These are phyloP conservation scores for Spermophilus dauricus DNA, from an alignment of 2,113 vertebrate genomes.

Conservation along the genomic window DNA sequence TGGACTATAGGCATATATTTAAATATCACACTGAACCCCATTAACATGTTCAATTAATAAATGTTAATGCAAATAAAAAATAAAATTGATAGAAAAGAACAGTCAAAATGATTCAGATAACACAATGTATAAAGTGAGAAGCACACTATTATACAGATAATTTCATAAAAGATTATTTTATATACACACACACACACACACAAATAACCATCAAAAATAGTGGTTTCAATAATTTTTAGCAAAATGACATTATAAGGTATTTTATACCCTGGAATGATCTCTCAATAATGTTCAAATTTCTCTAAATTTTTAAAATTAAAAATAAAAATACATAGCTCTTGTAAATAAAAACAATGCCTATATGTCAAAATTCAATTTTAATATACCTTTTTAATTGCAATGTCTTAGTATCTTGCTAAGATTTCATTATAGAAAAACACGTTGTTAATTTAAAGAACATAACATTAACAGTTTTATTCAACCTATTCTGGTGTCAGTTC, in stretches of 20 bases:
- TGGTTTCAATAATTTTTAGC: neutral
- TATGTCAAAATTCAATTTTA: neutral
- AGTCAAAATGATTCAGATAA: neutral
- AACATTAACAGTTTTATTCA: neutral
- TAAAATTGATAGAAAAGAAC: neutral
- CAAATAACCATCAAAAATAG: neutral
- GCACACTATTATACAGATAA: neutral
- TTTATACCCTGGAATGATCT: neutral
- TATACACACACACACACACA: neutral
- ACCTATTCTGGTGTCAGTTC: neutral
- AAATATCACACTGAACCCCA: too few relatives aligned
- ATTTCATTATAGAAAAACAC: neutral
- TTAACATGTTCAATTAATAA: too few relatives aligned
- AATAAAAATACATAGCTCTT: neutral
- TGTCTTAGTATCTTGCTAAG: neutral
- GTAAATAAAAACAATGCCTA: neutral
- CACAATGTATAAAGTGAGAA: neutral
- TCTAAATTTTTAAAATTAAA: neutral
- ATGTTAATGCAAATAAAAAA: neutral
- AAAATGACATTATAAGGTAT: neutral
- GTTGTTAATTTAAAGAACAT: neutral
- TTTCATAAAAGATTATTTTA: neutral
- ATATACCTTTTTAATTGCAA: neutral
- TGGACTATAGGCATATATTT: too few relatives aligned
- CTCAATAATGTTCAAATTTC: neutral